Conservation (phyloP, 2,888 invertebrate genomes). For the Drosophila algonquin region DNA sequence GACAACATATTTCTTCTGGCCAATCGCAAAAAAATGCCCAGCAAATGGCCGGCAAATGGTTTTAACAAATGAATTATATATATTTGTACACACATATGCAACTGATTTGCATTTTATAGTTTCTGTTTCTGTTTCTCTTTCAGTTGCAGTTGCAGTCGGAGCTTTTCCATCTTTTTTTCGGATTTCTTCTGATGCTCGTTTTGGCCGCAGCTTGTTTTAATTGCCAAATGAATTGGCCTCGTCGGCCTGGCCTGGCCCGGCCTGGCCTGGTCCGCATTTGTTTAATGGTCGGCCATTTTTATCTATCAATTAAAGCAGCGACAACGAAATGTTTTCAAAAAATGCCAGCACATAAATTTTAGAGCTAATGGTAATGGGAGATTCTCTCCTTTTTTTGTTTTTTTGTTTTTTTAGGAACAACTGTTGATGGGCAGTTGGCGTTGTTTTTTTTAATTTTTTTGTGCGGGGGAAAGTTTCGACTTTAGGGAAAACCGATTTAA, state of each 20-base stretch:
- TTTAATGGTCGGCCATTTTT: constrained; percentile 74
- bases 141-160: constrained; percentile 1
- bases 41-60: constrained; percentile 70
- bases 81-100: constrained; percentile 35
- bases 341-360: constrained; percentile 62
- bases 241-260: constrained; percentile 45
- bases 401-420: neutral
- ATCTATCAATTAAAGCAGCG: constrained; percentile 77
- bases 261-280: constrained; percentile 46
- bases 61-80: constrained; percentile 74
- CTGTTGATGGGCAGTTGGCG: constrained; percentile 11
- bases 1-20: constrained; percentile 75
- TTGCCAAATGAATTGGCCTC: constrained; percentile 78
- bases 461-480: neutral
- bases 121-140: constrained; percentile 24
- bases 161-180: constrained; percentile 12
- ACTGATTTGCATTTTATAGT: constrained; percentile 71
- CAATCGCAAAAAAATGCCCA: constrained; percentile 47
- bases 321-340: constrained; percentile 58
- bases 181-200: constrained; percentile 40
- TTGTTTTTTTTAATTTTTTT: neutral
- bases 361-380: constrained; percentile 57
- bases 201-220: constrained; percentile 76
- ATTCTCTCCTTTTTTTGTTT: constrained; percentile 3
- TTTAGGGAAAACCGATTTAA: constrained; percentile 7